Evolutionary conservation across 2,888 invertebrate species (phyloP), one percentile per base, ranked within the genome.

Genomic region (Norana najaformis): DNA sequence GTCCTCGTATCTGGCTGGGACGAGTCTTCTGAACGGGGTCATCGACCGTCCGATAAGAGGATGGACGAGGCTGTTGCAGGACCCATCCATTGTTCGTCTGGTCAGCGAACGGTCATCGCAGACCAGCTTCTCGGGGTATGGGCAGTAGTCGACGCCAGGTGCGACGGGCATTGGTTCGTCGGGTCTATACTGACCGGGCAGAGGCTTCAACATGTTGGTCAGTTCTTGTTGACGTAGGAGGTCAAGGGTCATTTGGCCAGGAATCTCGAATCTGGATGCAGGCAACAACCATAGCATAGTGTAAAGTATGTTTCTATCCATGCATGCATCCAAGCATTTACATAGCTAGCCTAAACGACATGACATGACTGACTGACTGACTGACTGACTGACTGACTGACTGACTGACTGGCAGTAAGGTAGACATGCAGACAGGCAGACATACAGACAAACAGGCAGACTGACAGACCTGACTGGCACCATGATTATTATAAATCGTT

Each of bases 31-130:
- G 69, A 92, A 92, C 20, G 93, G 92, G 1, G 90, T 90, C 83
- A 91, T 89, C 5, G 92, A 90, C 38, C 92, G 38, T 37, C 92
- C 93, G 89, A 90, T 90, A 88, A 91, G 89, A 18, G 92, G 92
- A 30, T 90, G 38, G 2, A 89, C 20, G 30, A 92, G 91, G 89
- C 92, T 93, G 90, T 93, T 93, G 89, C 93, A 93, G 23, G 92
- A 91, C 11, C 93, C 93, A 85, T 93, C 93, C 18, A 91, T 90
- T 3, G 92, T 92, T n/a, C 91, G 83, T 36, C 89, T 85, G 34
- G 34, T 34, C n/a, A 69, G 20, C 11, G 39, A 83, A 85, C 20
- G 85, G 88, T 36, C 89, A 36, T 89, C 85, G 88, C 91, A 91
- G 47, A 30, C 47, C 23, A 83, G 53, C 13, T 83, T 39, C 36